Evolutionary conservation across 1,140 invertebrate genomes (phyloP), one percentile per base, ranked within the genome.

Genomic region (Agrypnia vestita): DNA sequence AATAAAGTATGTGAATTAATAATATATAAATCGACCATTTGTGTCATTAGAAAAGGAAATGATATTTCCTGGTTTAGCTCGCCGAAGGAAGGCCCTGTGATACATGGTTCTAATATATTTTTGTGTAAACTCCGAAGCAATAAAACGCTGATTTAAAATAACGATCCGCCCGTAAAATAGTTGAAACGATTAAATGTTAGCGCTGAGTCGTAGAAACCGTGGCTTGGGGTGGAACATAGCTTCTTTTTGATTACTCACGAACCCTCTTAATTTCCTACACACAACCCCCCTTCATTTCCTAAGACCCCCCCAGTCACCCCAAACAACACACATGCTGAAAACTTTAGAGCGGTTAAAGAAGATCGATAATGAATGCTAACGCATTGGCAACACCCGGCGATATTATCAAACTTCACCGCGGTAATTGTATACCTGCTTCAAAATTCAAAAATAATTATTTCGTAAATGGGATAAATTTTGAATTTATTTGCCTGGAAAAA

Each of bases 231-330:
- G 73, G 76, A 71, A 79, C 75, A 78, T 80, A 79, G 81, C 81
- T 83, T 83, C 81, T 83, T 83, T 83, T 80, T 83, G 81, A 83
- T 83, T 83, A 83, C 81, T 80, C 81, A 83, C 81, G 81, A 83
- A 83, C 81, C 81, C 81, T 80, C 81, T 82, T 82, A 82, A 82
- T 82, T 82, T 80, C 81, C 78, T 82, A 78, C 78, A 71, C 62
- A 78, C 80, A 76, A 56, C 64, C 55, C 43, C 76, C 76, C 62
- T 19, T 61, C 25, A 55, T 69, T 51, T 64, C 21, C 79, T 61
- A 21, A 17, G 61, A 25, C 49, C 74, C 43, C 64, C 47, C 35
- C 19, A 78, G 55, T 77, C 80, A 64, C 76, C 80, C 73, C 53
- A 59, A 78, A 73, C 79, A 72, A 75, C 81, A 83, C 81, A 83